Evolutionary conservation across 53 echinoderm and acorn worm genomes (phyloP).

Genomic region (Patiria pectinifera): DNA sequence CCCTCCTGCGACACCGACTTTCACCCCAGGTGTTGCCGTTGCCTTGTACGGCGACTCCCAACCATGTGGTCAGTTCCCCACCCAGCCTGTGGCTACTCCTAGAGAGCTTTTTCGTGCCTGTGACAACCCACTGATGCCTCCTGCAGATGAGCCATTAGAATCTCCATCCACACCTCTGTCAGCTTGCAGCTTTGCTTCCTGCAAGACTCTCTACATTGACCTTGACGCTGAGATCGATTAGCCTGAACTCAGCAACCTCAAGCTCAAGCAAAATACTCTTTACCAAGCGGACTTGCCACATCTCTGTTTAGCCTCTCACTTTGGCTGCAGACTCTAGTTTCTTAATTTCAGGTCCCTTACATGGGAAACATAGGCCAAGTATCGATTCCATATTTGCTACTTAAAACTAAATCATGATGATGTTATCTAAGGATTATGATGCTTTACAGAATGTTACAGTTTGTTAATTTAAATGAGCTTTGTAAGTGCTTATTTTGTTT

Average conservation of each 20-base stretch:
- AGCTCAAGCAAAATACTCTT: neutral
- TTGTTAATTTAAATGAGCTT: no score
- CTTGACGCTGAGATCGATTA: slow-evolving; percentile 9
- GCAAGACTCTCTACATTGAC: slow-evolving; percentile 15
- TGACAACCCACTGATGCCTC: neutral
- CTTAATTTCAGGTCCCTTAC: no score
- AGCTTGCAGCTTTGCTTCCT: slow-evolving; percentile 10
- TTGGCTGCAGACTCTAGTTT: no score
- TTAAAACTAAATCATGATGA: no score
- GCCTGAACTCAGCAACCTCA: neutral
- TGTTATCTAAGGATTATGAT: no score
- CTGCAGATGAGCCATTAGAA: neutral
- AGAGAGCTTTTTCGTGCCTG: neutral
- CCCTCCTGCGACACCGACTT: neutral
- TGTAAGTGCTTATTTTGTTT: no score
- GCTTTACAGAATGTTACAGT: no score
- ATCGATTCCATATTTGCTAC: no score
- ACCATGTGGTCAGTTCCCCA: neutral
- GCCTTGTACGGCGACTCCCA: neutral
- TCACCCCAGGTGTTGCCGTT: neutral
- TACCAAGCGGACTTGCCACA: neutral
- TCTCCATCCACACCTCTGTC: neutral
- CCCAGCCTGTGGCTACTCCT: neutral
- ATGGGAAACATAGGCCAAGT: no score
- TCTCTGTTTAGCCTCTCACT: neutral